A percentile compares a stretch with the other conserved stretches of the same genome.
phyloP scores from a whole-genome alignment of 2,113 vertebrate species.

The Aphelocoma coerulescens region DNA sequence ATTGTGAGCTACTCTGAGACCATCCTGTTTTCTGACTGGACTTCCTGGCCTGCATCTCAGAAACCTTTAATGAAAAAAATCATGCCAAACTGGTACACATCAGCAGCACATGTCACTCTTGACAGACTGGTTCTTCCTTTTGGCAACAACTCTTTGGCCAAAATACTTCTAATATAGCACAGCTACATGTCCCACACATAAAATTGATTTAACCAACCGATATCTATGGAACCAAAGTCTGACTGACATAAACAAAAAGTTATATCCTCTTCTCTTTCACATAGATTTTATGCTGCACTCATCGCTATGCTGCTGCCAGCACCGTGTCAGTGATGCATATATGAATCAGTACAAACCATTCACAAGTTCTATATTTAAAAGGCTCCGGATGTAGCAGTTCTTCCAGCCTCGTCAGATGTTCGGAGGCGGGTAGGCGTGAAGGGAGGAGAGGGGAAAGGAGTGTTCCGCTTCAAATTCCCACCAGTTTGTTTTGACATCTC shows the following conservation, averaged over 20 bases:
- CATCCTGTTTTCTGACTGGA: not conserved
- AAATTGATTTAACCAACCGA: not conserved
- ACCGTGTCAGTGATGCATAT: slow-evolving; percentile 65
- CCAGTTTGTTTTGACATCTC: slow-evolving; percentile 67
- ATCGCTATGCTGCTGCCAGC: slow-evolving; percentile 51
- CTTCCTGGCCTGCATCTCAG: not conserved
- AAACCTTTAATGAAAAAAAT: not conserved
- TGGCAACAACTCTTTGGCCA: not conserved
- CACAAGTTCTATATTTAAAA: slow-evolving; percentile 69
- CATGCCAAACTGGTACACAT: not conserved
- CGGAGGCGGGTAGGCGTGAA: slow-evolving; percentile 59
- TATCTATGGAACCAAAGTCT: slow-evolving; percentile 12
- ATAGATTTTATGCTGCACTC: slow-evolving; percentile 60
- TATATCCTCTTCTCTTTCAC: slow-evolving; percentile 27
- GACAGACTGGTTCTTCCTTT: not conserved
- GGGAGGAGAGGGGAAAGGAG: slow-evolving; percentile 58
- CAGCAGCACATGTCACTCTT: not conserved
- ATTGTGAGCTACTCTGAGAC: not conserved
- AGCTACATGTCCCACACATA: not conserved
- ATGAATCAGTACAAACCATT: slow-evolving; percentile 68
- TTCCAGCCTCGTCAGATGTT: slow-evolving; percentile 65
- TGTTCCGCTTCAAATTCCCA: slow-evolving; percentile 65
- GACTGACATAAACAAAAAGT: slow-evolving; percentile 63
- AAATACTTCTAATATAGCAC: not conserved
- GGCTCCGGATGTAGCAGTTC: slow-evolving; percentile 65